A percentile compares a stretch with the other conserved stretches of the same genome.
Conservation (phyloP, 1,140 invertebrate genomes). For the Vanessa tameamea region DNA sequence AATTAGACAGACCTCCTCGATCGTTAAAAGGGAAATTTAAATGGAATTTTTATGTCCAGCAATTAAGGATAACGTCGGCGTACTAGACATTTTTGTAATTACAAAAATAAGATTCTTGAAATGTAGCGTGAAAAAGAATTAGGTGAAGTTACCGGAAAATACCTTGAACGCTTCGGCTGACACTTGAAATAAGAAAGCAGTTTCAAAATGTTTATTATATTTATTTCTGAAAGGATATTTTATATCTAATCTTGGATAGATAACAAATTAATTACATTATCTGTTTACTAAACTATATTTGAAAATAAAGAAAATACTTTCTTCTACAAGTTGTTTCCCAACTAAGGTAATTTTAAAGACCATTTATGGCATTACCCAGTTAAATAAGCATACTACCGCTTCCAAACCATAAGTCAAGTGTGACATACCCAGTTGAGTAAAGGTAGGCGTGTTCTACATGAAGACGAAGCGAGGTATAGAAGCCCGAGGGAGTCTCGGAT, state of each 20-base stretch:
- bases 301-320: background rate
- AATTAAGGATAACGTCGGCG: conserved; percentile 80
- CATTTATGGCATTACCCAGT: background rate
- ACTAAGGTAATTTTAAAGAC: background rate
- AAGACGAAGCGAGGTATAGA: conserved; percentile 67
- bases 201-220: conserved; percentile 27
- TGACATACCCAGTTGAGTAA: conserved; percentile 28
- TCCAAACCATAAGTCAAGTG: conserved; percentile 23
- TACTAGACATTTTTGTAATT: conserved; percentile 81
- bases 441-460: conserved; percentile 47
- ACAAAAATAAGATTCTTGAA: conserved; percentile 81
- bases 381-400: conserved; percentile 1
- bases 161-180: conserved; percentile 64
- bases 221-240: conserved; percentile 5
- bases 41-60: conserved; percentile 81
- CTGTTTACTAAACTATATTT: background rate
- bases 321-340: background rate
- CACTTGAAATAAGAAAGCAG: conserved; percentile 56
- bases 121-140: conserved; percentile 81
- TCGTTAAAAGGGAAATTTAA: conserved; percentile 81
- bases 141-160: conserved; percentile 72
- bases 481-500: conserved; percentile 75
- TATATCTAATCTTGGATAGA: background rate
- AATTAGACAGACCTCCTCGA: conserved; percentile 78
- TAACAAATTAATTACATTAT: background rate